A percentile compares a stretch with the other conserved stretches of the same genome.
phyloP scores from a whole-genome alignment of 2,797 vertebrate genomes.

The Emys orbicularis region DNA sequence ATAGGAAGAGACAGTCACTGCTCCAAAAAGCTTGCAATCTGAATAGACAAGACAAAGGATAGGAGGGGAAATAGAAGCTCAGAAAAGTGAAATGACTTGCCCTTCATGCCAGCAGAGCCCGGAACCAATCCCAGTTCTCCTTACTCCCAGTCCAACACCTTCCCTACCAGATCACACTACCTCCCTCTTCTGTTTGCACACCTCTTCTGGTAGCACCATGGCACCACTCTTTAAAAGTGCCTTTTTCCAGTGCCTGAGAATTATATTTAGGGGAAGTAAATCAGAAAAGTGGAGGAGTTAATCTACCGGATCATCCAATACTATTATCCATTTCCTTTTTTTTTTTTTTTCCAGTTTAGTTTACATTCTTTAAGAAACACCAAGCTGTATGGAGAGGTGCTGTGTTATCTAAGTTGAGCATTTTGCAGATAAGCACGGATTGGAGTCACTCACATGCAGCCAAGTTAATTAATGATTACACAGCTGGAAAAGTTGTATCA shows the following conservation, averaged over 20 bases:
- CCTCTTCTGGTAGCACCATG: neutral
- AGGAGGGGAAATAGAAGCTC: neutral
- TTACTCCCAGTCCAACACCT: no score
- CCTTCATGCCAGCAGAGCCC: neutral
- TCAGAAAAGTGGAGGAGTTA: neutral
- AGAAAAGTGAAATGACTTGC: neutral
- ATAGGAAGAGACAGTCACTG: neutral
- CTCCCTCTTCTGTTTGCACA: neutral
- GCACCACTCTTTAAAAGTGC: neutral
- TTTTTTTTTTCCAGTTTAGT: neutral
- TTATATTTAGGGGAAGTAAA: neutral
- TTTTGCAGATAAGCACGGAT: conserved; percentile 52
- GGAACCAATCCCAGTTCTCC: neutral
- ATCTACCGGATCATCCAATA: neutral
- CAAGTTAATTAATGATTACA: conserved; percentile 77
- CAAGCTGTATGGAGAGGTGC: conserved; percentile 25
- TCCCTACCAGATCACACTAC: neutral
- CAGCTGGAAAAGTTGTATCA: conserved; percentile 75
- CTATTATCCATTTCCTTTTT: neutral
- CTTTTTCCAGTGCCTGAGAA: neutral
- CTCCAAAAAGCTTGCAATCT: neutral
- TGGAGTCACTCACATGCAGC: conserved; percentile 64
- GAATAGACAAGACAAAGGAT: neutral
- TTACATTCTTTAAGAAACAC: conserved; percentile 8
- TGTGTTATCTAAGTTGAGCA: conserved; percentile 42